A percentile compares a stretch with the other conserved stretches of the same genome.
Conservation (phyloP, 2,797 vertebrate genomes). For the Gila robusta region DNA sequence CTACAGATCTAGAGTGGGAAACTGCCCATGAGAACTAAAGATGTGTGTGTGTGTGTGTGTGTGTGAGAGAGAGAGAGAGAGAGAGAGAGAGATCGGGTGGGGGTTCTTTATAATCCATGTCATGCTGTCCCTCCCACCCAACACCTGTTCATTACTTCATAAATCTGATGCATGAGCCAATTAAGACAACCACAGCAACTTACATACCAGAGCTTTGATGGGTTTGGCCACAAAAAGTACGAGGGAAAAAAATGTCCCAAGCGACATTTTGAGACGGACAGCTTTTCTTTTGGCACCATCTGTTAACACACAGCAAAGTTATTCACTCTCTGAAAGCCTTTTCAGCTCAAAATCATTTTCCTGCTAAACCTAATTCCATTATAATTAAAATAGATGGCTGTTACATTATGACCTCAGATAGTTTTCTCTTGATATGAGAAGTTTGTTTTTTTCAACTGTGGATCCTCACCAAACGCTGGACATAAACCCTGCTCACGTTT, state of each 20-base stretch:
- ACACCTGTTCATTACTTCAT: constrained; percentile 68
- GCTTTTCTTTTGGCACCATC: constrained; percentile 39
- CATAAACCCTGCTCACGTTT: constrained; percentile 27
- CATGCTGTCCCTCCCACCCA: constrained; percentile 58
- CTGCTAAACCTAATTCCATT: background rate
- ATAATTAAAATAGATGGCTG: background rate
- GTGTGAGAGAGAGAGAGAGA: no score
- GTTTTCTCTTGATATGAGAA: background rate
- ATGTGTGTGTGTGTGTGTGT: background rate
- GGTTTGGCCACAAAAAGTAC: constrained; percentile 7
- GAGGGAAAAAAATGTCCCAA: constrained; percentile 8
- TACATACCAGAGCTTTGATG: constrained; percentile 45
- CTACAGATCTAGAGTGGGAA: constrained; percentile 45
- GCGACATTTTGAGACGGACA: constrained; percentile 14
- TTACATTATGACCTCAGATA: background rate
- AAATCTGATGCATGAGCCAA: constrained; percentile 59
- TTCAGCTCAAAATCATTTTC: background rate
- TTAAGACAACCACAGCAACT: constrained; percentile 55
- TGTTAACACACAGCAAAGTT: constrained; percentile 13
- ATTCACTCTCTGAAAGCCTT: background rate
- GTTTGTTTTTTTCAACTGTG: background rate
- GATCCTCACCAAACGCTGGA: constrained; percentile 18
- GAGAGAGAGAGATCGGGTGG: background rate
- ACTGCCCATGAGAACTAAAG: constrained; percentile 42
- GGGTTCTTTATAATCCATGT: constrained; percentile 57